Conservation (phyloP, 1,140 invertebrate species). For the Xylocopa sonorina region DNA sequence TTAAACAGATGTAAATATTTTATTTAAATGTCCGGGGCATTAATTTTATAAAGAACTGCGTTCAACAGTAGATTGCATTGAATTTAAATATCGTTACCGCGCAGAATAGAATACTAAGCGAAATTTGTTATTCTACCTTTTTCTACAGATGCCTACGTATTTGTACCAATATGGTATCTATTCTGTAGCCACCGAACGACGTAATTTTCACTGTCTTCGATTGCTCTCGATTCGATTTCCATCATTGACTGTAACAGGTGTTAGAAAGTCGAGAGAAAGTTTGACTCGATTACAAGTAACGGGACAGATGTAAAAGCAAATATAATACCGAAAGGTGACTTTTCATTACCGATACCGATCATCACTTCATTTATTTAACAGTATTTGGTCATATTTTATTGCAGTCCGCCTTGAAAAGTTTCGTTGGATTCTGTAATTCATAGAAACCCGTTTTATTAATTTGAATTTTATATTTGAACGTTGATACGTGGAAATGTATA, state of each 20-base stretch:
- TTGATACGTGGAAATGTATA: neutral
- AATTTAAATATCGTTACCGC: no score
- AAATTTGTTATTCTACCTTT: neutral
- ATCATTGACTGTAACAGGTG: constrained; percentile 16
- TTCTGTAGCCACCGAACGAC: neutral
- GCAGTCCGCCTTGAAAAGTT: no score
- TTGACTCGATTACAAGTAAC: constrained; percentile 1
- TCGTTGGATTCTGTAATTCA: no score
- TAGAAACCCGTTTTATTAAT: no score
- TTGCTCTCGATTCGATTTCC: constrained; percentile 5
- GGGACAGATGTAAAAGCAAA: neutral
- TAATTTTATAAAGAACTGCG: no score
- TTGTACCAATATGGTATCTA: neutral
- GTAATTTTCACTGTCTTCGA: neutral
- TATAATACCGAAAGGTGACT: neutral
- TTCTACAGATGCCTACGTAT: no score
- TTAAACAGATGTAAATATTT: no score
- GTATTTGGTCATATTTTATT: no score
- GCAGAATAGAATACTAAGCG: neutral
- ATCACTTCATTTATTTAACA: no score
- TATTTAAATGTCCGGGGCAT: no score
- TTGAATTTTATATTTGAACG: no score
- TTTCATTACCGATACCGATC: neutral
- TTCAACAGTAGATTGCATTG: no score
- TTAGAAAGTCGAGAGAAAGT: constrained; percentile 36